These are phyloP conservation scores for Psittacula derbiana DNA, from an alignment of 2,797 vertebrate species.

Conservation along the genomic window DNA sequence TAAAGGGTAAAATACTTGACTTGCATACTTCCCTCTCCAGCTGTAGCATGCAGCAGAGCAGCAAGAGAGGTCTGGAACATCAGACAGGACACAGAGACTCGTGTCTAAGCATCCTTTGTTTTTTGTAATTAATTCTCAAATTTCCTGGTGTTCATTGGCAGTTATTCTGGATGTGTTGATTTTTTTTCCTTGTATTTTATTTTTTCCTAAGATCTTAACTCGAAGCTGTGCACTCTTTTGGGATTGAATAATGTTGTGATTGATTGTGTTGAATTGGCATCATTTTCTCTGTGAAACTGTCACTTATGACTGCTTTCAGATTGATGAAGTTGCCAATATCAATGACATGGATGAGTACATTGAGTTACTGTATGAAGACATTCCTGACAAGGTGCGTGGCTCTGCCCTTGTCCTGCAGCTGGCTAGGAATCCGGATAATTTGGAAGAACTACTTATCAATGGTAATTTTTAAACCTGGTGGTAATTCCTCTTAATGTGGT, in stretches of 20 bases:
- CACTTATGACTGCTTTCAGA: conserved; percentile 66
- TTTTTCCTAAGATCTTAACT: background rate
- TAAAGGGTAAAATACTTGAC: conserved; percentile 53
- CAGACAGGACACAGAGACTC: background rate
- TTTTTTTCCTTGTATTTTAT: background rate
- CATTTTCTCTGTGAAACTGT: background rate
- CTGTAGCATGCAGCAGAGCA: background rate
- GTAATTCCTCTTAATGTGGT: background rate
- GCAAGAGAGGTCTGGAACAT: conserved; percentile 9
- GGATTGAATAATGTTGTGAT: accelerated
- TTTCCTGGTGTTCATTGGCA: conserved; percentile 5
- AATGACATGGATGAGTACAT: conserved; percentile 90
- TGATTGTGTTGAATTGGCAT: background rate
- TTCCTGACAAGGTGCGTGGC: conserved; percentile 90
- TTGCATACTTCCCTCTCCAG: background rate
- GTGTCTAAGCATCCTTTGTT: conserved; percentile 34
- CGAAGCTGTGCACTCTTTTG: background rate
- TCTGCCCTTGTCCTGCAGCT: conserved; percentile 90
- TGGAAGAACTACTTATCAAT: conserved; percentile 90
- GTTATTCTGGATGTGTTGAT: background rate
- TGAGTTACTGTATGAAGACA: conserved; percentile 91
- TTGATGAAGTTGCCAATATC: conserved; percentile 89
- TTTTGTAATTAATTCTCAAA: conserved; percentile 12
- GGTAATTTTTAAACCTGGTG: conserved; percentile 68
- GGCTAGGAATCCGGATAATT: conserved; percentile 90